Evolutionary conservation across 2,797 vertebrate genomes (phyloP).

Genomic region (Astyanax mexicanus): DNA sequence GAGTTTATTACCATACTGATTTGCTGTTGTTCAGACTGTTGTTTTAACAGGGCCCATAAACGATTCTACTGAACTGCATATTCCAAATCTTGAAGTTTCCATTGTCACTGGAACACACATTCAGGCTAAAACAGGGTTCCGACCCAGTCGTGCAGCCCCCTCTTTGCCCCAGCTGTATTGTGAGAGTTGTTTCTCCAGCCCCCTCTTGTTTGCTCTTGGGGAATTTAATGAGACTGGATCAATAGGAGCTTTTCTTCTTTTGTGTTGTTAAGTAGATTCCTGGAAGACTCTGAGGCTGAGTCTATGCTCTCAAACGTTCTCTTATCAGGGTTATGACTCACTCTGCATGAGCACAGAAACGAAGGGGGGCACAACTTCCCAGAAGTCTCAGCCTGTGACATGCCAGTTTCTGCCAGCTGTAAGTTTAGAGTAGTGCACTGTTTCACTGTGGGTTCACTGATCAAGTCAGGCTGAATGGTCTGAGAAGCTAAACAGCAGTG

Average conservation of each 20-base stretch:
- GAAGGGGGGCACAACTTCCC: not conserved
- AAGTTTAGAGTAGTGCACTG: not conserved
- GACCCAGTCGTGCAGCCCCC: not conserved
- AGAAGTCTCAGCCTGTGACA: not conserved
- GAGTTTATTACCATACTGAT: too few relatives aligned
- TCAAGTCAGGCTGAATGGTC: not conserved
- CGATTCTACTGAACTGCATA: too few relatives aligned
- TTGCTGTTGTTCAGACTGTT: too few relatives aligned
- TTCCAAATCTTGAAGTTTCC: too few relatives aligned
- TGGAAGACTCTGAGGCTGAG: not conserved
- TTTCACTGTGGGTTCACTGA: not conserved
- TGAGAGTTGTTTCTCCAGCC: not conserved
- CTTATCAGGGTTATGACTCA: slow-evolving; percentile 3
- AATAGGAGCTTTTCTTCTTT: slow-evolving; percentile 19
- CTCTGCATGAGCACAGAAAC: not conserved
- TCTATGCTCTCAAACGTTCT: not conserved
- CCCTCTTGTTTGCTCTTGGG: not conserved
- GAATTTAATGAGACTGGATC: not conserved
- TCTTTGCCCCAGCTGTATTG: not conserved
- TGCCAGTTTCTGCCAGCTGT: not conserved
- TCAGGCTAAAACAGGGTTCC: not conserved
- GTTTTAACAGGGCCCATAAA: too few relatives aligned
- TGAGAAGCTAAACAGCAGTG: not conserved
- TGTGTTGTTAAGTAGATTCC: slow-evolving; percentile 3
- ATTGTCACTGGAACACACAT: not conserved